Percentiles rank a stretch among this genome's conserved stretches.
Evolutionary conservation across 2,888 invertebrate species (phyloP).

Genomic region (Sussaba pulchella): DNA sequence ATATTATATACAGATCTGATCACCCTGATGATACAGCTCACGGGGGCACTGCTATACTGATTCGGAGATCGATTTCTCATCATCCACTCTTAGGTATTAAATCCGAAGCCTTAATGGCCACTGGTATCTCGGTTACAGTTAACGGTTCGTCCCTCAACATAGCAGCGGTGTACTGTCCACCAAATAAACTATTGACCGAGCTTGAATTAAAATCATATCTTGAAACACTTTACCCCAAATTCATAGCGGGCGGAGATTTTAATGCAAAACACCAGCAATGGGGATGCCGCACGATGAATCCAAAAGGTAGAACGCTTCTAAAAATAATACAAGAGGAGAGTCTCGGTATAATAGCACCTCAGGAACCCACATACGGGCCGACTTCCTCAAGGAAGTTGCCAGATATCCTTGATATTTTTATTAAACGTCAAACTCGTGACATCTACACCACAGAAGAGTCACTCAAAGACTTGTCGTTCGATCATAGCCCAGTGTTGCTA

Average conservation of each 20-base stretch:
- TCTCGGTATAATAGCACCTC: constrained; percentile 50
- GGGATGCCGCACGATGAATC: constrained; percentile 63
- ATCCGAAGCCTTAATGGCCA: constrained; percentile 62
- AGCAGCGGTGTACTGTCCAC: constrained; percentile 49
- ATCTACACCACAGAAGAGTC: constrained; percentile 52
- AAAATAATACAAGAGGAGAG: constrained; percentile 5
- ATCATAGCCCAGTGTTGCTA: no score
- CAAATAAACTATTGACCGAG: constrained; percentile 22
- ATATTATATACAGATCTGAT: constrained; percentile 48
- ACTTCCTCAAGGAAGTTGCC: constrained; percentile 70
- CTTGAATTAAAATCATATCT: constrained; percentile 44
- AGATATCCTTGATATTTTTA: constrained; percentile 70
- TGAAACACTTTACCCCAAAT: constrained; percentile 53
- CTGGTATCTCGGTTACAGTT: constrained; percentile 53
- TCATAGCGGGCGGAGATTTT: constrained; percentile 60
- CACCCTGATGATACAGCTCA: constrained; percentile 65
- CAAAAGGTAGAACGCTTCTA: constrained; percentile 36
- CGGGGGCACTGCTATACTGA: constrained; percentile 61
- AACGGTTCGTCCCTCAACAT: constrained; percentile 22
- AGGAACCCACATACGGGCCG: constrained; percentile 41
- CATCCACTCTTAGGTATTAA: constrained; percentile 37
- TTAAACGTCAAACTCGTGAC: constrained; percentile 61
- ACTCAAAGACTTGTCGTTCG: constrained; percentile 65
- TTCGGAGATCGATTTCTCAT: constrained; percentile 62
- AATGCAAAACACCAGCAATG: constrained; percentile 65